Percentiles rank a stretch among this genome's conserved stretches.
Conservation (phyloP, 2,113 vertebrate species). For the Pitta sordida region DNA sequence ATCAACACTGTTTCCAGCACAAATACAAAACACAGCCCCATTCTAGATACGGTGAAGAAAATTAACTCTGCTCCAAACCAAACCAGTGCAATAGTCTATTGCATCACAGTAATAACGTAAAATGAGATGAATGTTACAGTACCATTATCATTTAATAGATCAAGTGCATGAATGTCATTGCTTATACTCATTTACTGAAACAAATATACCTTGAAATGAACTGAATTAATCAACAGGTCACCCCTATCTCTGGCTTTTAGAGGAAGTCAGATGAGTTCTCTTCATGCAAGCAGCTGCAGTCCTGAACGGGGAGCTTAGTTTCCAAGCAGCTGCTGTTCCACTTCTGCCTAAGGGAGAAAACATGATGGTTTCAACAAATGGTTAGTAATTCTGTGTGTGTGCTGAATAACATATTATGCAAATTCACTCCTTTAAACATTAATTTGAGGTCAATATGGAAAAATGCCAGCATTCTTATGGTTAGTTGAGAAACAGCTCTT, state of each 20-base stretch:
- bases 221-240: slow-evolving; percentile 5
- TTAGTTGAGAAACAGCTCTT: neutral
- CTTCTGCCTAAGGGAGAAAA: neutral
- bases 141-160: slow-evolving; percentile 35
- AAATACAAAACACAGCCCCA: neutral
- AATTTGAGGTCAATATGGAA: slow-evolving; percentile 2
- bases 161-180: neutral
- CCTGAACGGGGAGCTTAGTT: neutral
- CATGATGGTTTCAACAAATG: neutral
- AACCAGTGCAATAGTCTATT: neutral
- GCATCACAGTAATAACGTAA: slow-evolving; percentile 46
- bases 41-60: neutral
- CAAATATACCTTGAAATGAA: slow-evolving; percentile 41
- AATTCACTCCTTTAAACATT: neutral
- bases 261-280: neutral
- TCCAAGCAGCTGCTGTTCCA: neutral
- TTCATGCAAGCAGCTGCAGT: neutral
- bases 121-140: slow-evolving; percentile 35
- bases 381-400: neutral
- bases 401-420: neutral
- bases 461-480: neutral
- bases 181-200: slow-evolving; percentile 41
- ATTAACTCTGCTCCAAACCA: neutral
- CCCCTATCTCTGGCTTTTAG: neutral
- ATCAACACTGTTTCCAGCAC: neutral